A percentile compares a stretch with the other conserved stretches of the same genome.
Evolutionary conservation across 2,797 vertebrate species (phyloP).

Genomic region (Gambelia wislizenii): DNA sequence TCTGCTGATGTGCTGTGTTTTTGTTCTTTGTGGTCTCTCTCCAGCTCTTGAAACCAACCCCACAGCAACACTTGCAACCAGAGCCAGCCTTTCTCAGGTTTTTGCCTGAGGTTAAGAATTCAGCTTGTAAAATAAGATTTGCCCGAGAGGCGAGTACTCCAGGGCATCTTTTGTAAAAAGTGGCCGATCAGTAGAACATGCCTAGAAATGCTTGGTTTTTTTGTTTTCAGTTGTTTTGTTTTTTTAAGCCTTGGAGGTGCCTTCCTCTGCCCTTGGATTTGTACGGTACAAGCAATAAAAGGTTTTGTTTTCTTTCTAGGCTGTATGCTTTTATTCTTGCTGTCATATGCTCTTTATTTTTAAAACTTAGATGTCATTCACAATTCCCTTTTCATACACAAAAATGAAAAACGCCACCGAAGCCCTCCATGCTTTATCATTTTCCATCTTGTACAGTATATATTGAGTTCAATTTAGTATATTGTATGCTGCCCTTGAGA

Average conservation of each 20-base stretch:
- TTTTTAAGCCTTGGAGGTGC: constrained; percentile 49
- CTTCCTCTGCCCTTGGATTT: constrained; percentile 50
- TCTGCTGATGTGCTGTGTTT: background rate
- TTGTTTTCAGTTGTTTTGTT: background rate
- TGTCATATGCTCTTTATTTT: background rate
- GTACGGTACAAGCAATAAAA: constrained; percentile 80
- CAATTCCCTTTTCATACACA: too few species aligned
- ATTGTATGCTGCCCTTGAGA: too few species aligned
- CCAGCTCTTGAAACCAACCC: background rate
- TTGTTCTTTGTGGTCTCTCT: background rate
- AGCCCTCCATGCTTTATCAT: background rate
- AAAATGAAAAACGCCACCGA: too few species aligned
- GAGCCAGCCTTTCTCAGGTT: background rate
- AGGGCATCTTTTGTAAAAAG: background rate
- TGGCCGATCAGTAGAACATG: background rate
- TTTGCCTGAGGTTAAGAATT: background rate
- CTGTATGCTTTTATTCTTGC: background rate
- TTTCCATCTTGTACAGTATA: background rate
- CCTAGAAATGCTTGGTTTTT: background rate
- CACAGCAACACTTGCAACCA: background rate
- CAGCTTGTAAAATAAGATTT: background rate
- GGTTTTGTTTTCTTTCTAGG: constrained; percentile 34
- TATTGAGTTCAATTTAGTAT: too few species aligned
- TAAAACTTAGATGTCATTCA: background rate
- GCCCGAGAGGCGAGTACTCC: background rate